phyloP scores from a whole-genome alignment of 2,113 vertebrate species.

The human (Homo sapiens) region GRCh38 chrX:98080001-98080500 shows the following conservation, averaged over 20 bases:
- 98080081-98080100: background rate
- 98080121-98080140: background rate
- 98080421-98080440: slow-evolving; percentile 18
- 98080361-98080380: background rate
- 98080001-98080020: background rate
- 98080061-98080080: background rate
- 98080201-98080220: slow-evolving; percentile 7
- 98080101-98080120: background rate
- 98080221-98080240: background rate
- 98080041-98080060: slow-evolving; percentile 19
- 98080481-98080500: slow-evolving; percentile 46
- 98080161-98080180: background rate
- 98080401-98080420: slow-evolving; percentile 45
- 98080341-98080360: slow-evolving; percentile 19
- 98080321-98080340: slow-evolving; percentile 8
- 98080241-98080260: background rate
- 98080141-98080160: background rate
- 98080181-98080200: background rate
- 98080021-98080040: background rate
- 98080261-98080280: background rate
- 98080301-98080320: background rate
- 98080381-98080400: background rate
- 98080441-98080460: slow-evolving; percentile 16
- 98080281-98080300: slow-evolving; percentile 24
- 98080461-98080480: slow-evolving; percentile 12